Conservation (phyloP, 2,113 vertebrate genomes). For the Microcebus murinus region DNA sequence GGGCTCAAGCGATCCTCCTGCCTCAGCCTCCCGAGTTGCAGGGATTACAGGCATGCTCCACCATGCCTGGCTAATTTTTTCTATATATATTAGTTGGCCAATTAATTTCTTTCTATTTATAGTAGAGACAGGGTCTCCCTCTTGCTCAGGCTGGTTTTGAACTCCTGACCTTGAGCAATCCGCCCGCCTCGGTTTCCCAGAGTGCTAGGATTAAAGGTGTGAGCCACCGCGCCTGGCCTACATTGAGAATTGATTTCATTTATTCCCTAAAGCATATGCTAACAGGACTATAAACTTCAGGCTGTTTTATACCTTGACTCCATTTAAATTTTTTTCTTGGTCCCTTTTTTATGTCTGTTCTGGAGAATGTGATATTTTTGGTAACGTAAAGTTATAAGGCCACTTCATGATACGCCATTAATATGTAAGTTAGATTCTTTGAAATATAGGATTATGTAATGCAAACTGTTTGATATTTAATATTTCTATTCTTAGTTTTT, state of each 20-base stretch:
- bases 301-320: background rate
- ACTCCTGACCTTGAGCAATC: too few species aligned
- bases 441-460: background rate
- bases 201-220: too few species aligned
- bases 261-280: background rate
- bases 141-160: too few species aligned
- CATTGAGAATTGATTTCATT: background rate
- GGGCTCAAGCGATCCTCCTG: too few species aligned
- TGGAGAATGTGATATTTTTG: conserved; percentile 25
- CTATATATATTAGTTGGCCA: too few species aligned
- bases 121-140: too few species aligned
- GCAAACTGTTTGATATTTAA: background rate
- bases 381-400: background rate
- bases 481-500: background rate
- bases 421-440: background rate
- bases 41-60: too few species aligned
- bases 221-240: too few species aligned
- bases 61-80: too few species aligned
- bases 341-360: background rate
- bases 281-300: background rate
- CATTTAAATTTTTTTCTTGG: background rate
- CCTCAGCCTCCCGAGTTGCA: too few species aligned
- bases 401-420: background rate
- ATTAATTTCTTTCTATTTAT: too few species aligned
- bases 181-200: too few species aligned